Evolutionary conservation across 2,797 vertebrate genomes (phyloP).

Genomic region (Acanthurus leucopareius): DNA sequence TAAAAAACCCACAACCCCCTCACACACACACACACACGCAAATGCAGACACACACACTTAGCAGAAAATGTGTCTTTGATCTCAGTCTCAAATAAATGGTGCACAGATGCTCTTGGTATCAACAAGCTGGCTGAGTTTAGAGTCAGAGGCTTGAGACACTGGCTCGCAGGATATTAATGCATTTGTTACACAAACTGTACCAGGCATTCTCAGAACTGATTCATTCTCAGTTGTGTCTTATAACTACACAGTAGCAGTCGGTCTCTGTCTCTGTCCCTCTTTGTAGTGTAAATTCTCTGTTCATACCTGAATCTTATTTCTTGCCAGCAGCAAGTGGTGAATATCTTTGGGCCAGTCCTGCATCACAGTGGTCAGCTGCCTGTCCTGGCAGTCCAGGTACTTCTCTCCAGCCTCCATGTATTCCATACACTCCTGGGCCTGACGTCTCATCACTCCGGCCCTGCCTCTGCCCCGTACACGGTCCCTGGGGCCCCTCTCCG

Average conservation of each 20-base stretch:
- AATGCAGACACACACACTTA: neutral
- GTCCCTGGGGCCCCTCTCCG: conserved; percentile 68
- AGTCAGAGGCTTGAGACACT: neutral
- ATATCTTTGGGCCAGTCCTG: conserved; percentile 92
- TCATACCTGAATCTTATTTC: conserved; percentile 90
- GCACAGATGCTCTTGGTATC: conserved; percentile 72
- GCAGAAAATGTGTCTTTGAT: conserved; percentile 61
- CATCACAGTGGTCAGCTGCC: conserved; percentile 88
- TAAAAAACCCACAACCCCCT: conserved; percentile 6
- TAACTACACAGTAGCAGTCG: conserved; percentile 6
- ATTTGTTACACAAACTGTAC: neutral
- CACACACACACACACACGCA: conserved; percentile 31
- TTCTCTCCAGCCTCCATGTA: conserved; percentile 92
- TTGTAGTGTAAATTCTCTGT: too few species aligned
- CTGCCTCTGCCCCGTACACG: conserved; percentile 73
- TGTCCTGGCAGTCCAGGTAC: conserved; percentile 95
- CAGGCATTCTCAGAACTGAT: neutral
- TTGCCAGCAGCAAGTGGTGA: conserved; percentile 94
- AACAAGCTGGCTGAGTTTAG: conserved; percentile 57
- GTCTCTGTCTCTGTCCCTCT: neutral
- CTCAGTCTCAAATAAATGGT: conserved; percentile 53
- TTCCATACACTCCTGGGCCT: conserved; percentile 88
- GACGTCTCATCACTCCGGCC: conserved; percentile 85
- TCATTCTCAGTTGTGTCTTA: neutral
- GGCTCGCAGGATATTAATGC: neutral